phyloP scores from a whole-genome alignment of 2,888 invertebrate species.

The Linnaemya tessellans region DNA sequence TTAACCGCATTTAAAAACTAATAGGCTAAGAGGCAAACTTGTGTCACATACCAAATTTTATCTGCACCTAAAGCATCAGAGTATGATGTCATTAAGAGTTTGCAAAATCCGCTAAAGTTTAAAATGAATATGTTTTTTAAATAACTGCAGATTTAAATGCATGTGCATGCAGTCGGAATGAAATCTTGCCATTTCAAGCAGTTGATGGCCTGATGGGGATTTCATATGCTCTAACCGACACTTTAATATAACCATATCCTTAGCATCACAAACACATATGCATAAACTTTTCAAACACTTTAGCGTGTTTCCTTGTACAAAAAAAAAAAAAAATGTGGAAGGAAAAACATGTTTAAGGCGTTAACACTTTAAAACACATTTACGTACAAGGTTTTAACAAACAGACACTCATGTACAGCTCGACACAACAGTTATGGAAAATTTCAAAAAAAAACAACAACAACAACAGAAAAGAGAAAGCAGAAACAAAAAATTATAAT shows the following conservation, averaged over 20 bases:
- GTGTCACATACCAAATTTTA: constrained; percentile 13
- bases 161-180: constrained; percentile 17
- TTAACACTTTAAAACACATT: constrained; percentile 59
- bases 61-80: neutral
- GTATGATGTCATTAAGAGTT: neutral
- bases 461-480: neutral
- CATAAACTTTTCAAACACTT: constrained; percentile 22
- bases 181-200: constrained; percentile 35
- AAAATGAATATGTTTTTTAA: constrained; percentile 35
- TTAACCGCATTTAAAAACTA: constrained; percentile 67
- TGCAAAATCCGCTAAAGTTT: neutral
- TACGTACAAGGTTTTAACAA: constrained; percentile 51
- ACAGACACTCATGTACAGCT: constrained; percentile 43
- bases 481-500: constrained; percentile 22
- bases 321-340: constrained; percentile 24
- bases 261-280: neutral
- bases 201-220: constrained; percentile 16
- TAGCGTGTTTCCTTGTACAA: constrained; percentile 35
- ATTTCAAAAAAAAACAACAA: neutral
- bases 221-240: constrained; percentile 11
- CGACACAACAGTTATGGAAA: constrained; percentile 6
- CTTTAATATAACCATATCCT: neutral
- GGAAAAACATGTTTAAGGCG: constrained; percentile 59
- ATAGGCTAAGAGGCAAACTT: constrained; percentile 52
- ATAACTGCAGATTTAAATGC: constrained; percentile 42